Conservation (phyloP, 2,113 vertebrate species). For the Capreolus pygargus region DNA sequence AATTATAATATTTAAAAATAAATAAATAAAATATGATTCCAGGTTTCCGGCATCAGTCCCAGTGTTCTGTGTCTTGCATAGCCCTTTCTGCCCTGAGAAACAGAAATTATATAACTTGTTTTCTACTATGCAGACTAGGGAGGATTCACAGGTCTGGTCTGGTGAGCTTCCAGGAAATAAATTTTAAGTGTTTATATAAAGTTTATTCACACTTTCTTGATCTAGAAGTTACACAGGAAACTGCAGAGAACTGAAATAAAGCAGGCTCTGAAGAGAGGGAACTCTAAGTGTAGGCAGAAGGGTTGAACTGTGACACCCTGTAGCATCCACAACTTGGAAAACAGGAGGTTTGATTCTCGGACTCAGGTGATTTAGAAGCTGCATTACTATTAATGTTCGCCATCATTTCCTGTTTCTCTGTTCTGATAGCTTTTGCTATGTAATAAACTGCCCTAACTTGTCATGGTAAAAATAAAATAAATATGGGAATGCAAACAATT, state of each 20-base stretch:
- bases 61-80: constrained; percentile 31
- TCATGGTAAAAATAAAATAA: neutral
- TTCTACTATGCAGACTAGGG: constrained; percentile 60
- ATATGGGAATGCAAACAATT: neutral
- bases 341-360: neutral
- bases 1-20: neutral
- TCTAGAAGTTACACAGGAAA: constrained; percentile 63
- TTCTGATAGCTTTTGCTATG: neutral
- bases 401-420: neutral
- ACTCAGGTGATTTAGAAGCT: neutral
- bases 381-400: neutral
- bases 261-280: neutral
- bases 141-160: constrained; percentile 66
- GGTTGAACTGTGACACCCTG: neutral
- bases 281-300: neutral
- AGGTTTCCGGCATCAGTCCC: constrained; percentile 52
- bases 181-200: constrained; percentile 71
- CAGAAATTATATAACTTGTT: constrained; percentile 76
- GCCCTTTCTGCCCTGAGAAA: constrained; percentile 54
- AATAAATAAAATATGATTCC: constrained; percentile 57
- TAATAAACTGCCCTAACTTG: neutral
- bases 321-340: neutral
- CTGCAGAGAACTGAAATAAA: neutral
- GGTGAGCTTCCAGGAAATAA: constrained; percentile 68
- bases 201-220: constrained; percentile 65